phyloP scores from a whole-genome alignment of 1,140 invertebrate species.

The Uloborus diversus region DNA sequence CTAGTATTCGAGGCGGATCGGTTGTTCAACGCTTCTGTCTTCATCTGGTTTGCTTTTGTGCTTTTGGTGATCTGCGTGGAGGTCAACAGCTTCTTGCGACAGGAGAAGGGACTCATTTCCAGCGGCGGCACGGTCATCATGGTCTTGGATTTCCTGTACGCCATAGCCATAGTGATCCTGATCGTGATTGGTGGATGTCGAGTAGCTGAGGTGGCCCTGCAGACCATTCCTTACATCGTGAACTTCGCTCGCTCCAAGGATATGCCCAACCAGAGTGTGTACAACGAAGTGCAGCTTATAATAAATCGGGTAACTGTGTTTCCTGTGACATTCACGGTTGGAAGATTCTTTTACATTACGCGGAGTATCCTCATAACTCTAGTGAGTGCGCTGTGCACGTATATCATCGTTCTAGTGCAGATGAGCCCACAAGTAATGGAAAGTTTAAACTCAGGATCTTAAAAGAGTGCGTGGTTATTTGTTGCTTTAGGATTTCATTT shows the following conservation, averaged over 20 bases:
- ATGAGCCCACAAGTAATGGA: slow-evolving; percentile 53
- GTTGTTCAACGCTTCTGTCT: slow-evolving; percentile 41
- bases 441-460: slow-evolving; percentile 35
- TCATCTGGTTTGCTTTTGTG: slow-evolving; percentile 45
- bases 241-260: slow-evolving; percentile 46
- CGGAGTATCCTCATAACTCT: slow-evolving; percentile 47
- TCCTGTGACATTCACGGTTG: slow-evolving; percentile 48
- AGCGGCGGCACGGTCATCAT: slow-evolving; percentile 41
- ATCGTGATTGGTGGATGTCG: slow-evolving; percentile 48
- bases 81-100: slow-evolving; percentile 46
- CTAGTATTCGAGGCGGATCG: slow-evolving; percentile 44
- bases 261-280: slow-evolving; percentile 47
- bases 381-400: slow-evolving; percentile 45
- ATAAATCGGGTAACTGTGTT: slow-evolving; percentile 44
- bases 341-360: slow-evolving; percentile 48
- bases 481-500: not conserved
- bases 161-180: slow-evolving; percentile 43
- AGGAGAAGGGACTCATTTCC: slow-evolving; percentile 50
- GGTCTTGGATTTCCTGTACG: slow-evolving; percentile 44
- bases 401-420: slow-evolving; percentile 49
- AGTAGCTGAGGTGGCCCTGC: slow-evolving; percentile 46
- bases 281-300: slow-evolving; percentile 53
- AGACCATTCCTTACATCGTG: slow-evolving; percentile 50
- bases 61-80: slow-evolving; percentile 44
- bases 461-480: not conserved